phyloP scores from a whole-genome alignment of 2,888 invertebrate species.

The Coleophora flavipennella region DNA sequence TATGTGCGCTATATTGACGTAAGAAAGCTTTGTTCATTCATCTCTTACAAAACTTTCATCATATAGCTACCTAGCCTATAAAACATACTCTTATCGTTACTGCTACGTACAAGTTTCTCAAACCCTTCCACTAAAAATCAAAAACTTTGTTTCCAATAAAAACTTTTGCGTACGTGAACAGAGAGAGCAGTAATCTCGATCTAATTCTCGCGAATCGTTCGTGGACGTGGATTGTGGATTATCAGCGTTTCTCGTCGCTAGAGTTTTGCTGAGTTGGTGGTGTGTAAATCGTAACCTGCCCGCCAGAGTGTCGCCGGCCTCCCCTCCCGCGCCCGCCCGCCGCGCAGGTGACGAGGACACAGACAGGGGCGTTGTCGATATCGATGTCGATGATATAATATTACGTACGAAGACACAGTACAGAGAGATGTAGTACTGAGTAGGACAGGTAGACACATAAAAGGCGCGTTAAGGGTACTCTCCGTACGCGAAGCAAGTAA shows the following conservation, averaged over 20 bases:
- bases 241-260: slow-evolving; percentile 65
- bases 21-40: no score
- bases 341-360: slow-evolving; percentile 61
- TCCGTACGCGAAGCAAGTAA: no score
- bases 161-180: slow-evolving; percentile 34
- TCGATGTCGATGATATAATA: neutral
- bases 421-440: no score
- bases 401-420: neutral
- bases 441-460: no score
- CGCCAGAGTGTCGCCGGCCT: slow-evolving; percentile 61
- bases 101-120: no score
- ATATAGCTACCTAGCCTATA: no score
- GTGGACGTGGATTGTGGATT: slow-evolving; percentile 61
- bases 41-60: no score
- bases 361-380: neutral
- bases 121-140: no score
- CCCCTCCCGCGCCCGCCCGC: slow-evolving; percentile 29
- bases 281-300: slow-evolving; percentile 74
- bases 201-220: slow-evolving; percentile 62
- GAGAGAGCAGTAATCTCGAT: slow-evolving; percentile 51
- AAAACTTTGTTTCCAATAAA: slow-evolving; percentile 30
- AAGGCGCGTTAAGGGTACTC: no score
- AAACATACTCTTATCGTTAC: no score
- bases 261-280: slow-evolving; percentile 68
- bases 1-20: no score